A percentile compares a stretch with the other conserved stretches of the same genome.
These are phyloP conservation scores for Pitta sordida DNA, from an alignment of 2,113 vertebrate species.

Conservation along the genomic window DNA sequence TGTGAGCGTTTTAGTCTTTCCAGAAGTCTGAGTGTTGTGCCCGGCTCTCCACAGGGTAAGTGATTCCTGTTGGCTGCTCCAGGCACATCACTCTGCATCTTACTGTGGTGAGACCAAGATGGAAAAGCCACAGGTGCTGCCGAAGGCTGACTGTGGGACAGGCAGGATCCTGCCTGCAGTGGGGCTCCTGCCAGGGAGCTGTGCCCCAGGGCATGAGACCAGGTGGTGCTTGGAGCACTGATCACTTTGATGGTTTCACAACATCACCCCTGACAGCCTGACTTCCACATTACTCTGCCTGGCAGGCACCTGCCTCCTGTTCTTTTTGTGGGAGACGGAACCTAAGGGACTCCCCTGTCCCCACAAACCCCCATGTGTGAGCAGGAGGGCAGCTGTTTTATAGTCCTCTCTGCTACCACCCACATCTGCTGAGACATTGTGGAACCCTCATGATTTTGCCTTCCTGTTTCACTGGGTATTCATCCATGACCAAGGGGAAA, in stretches of 20 bases:
- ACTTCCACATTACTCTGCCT: rapidly evolving
- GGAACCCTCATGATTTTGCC: not conserved
- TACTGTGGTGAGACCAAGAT: not conserved
- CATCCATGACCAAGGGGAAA: not conserved
- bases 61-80: not conserved
- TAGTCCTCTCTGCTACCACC: not conserved
- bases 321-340: not conserved
- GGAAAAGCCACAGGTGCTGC: not conserved
- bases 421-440: not conserved
- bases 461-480: not conserved
- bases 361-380: not conserved
- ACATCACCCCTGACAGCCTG: rapidly evolving
- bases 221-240: not conserved
- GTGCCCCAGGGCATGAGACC: rapidly evolving
- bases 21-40: not conserved
- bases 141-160: rapidly evolving
- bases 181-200: not conserved
- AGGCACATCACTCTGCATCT: not conserved
- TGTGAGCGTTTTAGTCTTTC: not conserved
- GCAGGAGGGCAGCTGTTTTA: not conserved
- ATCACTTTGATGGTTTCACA: rapidly evolving
- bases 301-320: not conserved
- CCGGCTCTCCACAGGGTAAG: rapidly evolving
- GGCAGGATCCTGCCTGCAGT: not conserved
- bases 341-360: not conserved